Evolutionary conservation across 1,140 invertebrate species (phyloP).

Genomic region (Panagrolaimus sp.): DNA sequence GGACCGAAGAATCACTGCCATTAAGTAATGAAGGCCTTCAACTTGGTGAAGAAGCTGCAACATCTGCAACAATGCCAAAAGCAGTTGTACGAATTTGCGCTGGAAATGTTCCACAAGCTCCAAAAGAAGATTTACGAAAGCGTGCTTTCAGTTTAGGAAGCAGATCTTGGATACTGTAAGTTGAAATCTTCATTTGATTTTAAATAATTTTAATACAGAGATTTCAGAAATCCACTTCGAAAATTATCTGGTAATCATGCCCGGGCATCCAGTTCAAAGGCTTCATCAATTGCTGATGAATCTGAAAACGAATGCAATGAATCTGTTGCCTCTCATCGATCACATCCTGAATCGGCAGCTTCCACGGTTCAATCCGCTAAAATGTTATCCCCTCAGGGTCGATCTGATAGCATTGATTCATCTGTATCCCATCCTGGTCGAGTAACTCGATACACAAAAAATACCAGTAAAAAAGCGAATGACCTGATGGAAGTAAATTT

Average conservation of each 20-base stretch:
- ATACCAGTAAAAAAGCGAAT: constrained; percentile 14
- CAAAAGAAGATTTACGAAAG: constrained; percentile 28
- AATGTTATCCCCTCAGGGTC: neutral
- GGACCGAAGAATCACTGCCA: neutral
- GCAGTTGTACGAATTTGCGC: neutral
- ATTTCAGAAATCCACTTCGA: constrained; percentile 31
- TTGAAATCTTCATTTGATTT: neutral
- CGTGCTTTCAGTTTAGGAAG: constrained; percentile 28
- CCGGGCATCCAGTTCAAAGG: neutral
- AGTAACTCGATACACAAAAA: neutral
- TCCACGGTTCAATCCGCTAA: constrained; percentile 8
- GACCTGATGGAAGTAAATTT: constrained; percentile 31
- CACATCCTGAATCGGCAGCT: neutral
- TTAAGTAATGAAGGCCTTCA: neutral
- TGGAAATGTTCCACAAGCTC: neutral
- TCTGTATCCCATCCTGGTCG: neutral
- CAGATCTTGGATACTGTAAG: constrained; percentile 31
- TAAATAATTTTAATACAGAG: constrained; percentile 3
- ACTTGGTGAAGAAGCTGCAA: constrained; percentile 6
- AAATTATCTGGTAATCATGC: constrained; percentile 21
- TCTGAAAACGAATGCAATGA: constrained; percentile 10
- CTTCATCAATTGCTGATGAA: neutral
- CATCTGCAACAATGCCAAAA: neutral
- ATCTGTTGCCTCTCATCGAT: constrained; percentile 6
- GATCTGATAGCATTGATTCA: constrained; percentile 7